Evolutionary conservation across 2,888 invertebrate species (phyloP), one percentile per base, ranked within the genome.

Genomic region (Dicyrtomina minuta): DNA sequence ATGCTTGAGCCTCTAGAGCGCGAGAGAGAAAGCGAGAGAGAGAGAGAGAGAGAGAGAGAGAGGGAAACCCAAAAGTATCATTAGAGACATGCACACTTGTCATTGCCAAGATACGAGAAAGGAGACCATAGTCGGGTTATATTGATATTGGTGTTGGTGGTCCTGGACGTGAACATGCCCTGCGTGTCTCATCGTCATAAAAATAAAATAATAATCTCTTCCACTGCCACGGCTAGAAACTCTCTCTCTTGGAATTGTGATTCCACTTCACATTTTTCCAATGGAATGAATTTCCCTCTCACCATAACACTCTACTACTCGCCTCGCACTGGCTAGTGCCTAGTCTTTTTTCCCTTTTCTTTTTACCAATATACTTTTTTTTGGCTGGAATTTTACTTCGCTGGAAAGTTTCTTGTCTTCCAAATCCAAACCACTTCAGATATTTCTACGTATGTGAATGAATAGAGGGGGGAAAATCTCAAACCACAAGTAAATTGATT

Each of bases 161-260:
- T 33, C 8, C 33, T 33, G 33, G 33, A 33, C 33, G 8, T 33
- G 17, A 12, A 15, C 55, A 64, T 53, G 43, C 64, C 59, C 64
- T 72, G 75, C 75, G 75, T 75, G 75, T 67, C 64, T 60, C 65
- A 55, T 70, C 59, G 49, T 68, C 75, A 75, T 75, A 75, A 75
- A 72, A 75, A 73, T 70, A 75, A 72, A 75, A 73, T 70, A 66
- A 72, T 74, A 74, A 72, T 72, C 72, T 73, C 43, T 22, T 6
- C 49, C 62, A 46, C 43, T 46, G 20, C 15, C 46, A 8, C 46
- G 46, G 5, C 51, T 51, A 22, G 20, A 10, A 17, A 22, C 22
- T 51, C 15, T 51, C 22, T 51, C 15, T 51, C 51, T 17, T 51
- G 33, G 33, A 33, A 33, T 33, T 33, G 33, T 33, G 33, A 33